phyloP scores from a whole-genome alignment of 2,888 invertebrate genomes.

The Pandemis heparana region DNA sequence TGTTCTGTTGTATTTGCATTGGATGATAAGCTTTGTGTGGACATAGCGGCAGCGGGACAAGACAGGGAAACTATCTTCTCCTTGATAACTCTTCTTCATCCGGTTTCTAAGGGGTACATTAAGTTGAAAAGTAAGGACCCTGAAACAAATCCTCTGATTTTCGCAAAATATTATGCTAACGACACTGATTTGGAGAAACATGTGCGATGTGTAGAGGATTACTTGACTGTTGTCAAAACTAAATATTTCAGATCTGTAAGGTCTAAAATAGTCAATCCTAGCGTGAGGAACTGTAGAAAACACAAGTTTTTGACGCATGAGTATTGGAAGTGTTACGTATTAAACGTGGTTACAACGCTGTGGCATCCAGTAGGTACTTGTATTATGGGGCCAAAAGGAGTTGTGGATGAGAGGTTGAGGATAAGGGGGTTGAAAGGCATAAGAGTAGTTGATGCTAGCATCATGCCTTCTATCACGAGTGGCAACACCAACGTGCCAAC shows the following conservation, averaged over 20 bases:
- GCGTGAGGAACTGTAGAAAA: background rate
- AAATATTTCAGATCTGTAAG: slow-evolving; percentile 7
- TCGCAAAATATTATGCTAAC: slow-evolving; percentile 16
- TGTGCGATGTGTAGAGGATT: slow-evolving; percentile 10
- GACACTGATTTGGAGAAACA: slow-evolving; percentile 16
- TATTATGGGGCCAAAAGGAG: slow-evolving; percentile 21
- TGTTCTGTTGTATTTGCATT: too few relatives aligned
- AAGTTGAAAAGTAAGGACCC: slow-evolving; percentile 13
- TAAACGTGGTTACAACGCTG: slow-evolving; percentile 11
- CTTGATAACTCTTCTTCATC: slow-evolving; percentile 14
- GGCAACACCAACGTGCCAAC: slow-evolving; percentile 29
- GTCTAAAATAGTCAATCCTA: slow-evolving; percentile 10
- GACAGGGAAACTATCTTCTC: slow-evolving; percentile 3
- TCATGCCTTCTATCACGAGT: slow-evolving; percentile 27
- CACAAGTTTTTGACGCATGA: slow-evolving; percentile 15
- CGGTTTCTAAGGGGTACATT: slow-evolving; percentile 14
- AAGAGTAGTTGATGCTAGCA: slow-evolving; percentile 27
- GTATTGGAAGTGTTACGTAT: slow-evolving; percentile 28
- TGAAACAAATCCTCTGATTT: slow-evolving; percentile 9
- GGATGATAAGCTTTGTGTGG: too few relatives aligned
- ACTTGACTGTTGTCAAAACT: slow-evolving; percentile 11
- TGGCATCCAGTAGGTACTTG: slow-evolving; percentile 29
- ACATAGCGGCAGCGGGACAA: background rate
- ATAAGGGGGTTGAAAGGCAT: slow-evolving; percentile 11
- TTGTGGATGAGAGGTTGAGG: slow-evolving; percentile 21